phyloP scores from a whole-genome alignment of 2,113 vertebrate genomes.

The Muntiacus reevesi region DNA sequence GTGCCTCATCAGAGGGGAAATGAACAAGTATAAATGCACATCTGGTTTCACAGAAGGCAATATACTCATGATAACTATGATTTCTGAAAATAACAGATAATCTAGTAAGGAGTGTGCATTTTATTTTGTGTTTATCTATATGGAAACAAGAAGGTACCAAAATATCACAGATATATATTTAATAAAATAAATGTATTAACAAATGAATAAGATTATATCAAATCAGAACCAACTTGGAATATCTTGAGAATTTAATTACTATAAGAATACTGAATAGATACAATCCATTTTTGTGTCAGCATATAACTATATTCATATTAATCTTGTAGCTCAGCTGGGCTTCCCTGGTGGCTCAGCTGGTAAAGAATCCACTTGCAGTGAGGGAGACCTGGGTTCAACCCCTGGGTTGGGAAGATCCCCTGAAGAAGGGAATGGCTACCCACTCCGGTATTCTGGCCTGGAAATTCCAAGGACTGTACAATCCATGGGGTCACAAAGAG shows the following conservation, averaged over 20 bases:
- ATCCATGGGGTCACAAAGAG: neutral
- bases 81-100: neutral
- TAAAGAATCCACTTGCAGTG: neutral
- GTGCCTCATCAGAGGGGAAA: neutral
- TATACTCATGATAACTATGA: neutral
- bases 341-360: neutral
- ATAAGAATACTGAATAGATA: neutral
- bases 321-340: neutral
- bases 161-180: neutral
- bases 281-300: conserved; percentile 3
- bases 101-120: neutral
- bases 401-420: neutral
- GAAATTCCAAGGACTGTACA: neutral
- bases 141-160: neutral
- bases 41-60: neutral
- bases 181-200: neutral
- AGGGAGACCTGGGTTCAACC: neutral
- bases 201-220: neutral
- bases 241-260: neutral
- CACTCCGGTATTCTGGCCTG: neutral
- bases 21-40: neutral
- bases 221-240: neutral
- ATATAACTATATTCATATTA: neutral
- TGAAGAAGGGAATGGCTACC: neutral
- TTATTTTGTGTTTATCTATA: neutral